Evolutionary conservation across 1,140 invertebrate species (phyloP).

Genomic region (Brachionus rubens): DNA sequence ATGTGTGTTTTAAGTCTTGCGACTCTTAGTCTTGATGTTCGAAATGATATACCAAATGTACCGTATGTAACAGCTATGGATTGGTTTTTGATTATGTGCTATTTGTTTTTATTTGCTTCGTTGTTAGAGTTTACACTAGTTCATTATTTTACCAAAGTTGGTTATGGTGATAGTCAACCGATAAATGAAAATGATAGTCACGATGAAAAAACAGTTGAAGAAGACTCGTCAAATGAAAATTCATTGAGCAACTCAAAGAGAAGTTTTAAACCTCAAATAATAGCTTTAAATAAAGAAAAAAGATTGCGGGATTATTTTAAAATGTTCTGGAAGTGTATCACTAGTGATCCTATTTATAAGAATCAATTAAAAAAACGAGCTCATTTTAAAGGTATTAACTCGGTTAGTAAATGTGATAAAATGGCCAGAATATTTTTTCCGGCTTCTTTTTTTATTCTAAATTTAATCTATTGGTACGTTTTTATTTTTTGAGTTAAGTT

Average conservation of each 20-base stretch:
- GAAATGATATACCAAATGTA: constrained; percentile 79
- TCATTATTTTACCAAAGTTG: constrained; percentile 83
- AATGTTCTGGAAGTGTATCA: constrained; percentile 34
- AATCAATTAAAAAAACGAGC: constrained; percentile 17
- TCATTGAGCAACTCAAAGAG: not conserved
- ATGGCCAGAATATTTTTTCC: constrained; percentile 63
- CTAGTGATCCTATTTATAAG: constrained; percentile 26
- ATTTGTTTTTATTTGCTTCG: constrained; percentile 80
- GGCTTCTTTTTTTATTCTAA: constrained; percentile 60
- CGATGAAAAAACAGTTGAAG: not conserved
- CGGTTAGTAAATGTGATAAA: constrained; percentile 63
- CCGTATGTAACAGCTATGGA: constrained; percentile 81
- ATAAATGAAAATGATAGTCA: not conserved
- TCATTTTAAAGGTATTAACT: constrained; percentile 49
- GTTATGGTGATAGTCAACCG: constrained; percentile 70
- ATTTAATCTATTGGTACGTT: constrained; percentile 63
- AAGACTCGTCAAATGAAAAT: not conserved
- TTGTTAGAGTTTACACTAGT: constrained; percentile 71
- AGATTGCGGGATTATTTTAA: not conserved
- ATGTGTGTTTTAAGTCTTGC: constrained; percentile 50
- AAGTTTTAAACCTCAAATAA: not conserved
- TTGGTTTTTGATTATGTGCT: constrained; percentile 80
- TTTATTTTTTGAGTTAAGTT: constrained; percentile 51
- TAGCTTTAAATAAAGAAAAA: not conserved
- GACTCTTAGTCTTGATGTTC: constrained; percentile 68